Percentiles rank a stretch among this genome's conserved stretches.
phyloP scores from a whole-genome alignment of 1,140 invertebrate species.

The Temnothorax longispinosus region DNA sequence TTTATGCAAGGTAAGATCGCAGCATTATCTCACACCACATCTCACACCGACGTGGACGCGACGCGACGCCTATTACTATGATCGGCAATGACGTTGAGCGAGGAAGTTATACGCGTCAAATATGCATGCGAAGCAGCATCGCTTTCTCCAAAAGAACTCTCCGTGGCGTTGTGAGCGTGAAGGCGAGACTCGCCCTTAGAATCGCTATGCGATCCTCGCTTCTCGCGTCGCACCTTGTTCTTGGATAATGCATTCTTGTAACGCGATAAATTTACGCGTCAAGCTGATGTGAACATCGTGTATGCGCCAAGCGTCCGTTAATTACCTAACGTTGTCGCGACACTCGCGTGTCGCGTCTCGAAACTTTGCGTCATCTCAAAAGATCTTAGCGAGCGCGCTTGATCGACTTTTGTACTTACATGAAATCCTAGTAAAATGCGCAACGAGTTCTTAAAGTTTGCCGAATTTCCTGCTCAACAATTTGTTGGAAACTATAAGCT shows the following conservation, averaged over 20 bases:
- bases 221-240: background rate
- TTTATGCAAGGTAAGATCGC: slow-evolving; percentile 27
- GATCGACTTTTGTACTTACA: background rate
- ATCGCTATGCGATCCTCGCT: background rate
- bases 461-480: background rate
- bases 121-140: slow-evolving; percentile 4
- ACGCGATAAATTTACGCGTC: background rate
- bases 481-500: background rate
- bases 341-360: slow-evolving; percentile 1
- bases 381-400: background rate
- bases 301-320: background rate
- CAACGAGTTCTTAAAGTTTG: background rate
- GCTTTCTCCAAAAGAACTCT: slow-evolving; percentile 52
- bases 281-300: background rate
- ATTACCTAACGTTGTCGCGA: slow-evolving; percentile 37
- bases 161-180: background rate
- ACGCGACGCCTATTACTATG: background rate
- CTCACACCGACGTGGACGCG: background rate
- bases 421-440: background rate
- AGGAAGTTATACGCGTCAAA: slow-evolving; percentile 30
- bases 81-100: slow-evolving; percentile 3
- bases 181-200: slow-evolving; percentile 51
- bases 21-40: background rate
- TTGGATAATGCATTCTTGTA: slow-evolving; percentile 1
- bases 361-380: background rate